Evolutionary conservation across 2,113 vertebrate species (phyloP).

Genomic region (Oreochromis tanganicae): DNA sequence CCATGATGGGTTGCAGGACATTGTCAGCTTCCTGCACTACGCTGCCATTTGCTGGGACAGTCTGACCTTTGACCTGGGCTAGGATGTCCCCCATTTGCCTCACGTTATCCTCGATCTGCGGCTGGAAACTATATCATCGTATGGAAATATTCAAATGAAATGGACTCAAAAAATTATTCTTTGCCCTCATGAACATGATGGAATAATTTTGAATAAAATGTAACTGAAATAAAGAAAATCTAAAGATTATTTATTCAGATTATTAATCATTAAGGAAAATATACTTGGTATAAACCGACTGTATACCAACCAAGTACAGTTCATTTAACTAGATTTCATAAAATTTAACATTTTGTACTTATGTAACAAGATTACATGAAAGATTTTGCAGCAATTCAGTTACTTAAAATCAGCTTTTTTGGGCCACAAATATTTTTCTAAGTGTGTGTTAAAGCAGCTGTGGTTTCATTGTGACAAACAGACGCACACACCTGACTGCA

Average conservation of each 20-base stretch:
- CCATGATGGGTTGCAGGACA: slow-evolving; percentile 95
- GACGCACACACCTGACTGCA: slow-evolving; percentile 82
- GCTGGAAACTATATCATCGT: slow-evolving; percentile 82
- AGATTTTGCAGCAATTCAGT: neutral
- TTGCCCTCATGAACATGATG: neutral
- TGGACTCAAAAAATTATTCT: neutral
- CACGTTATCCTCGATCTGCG: slow-evolving; percentile 91
- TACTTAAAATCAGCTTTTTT: neutral
- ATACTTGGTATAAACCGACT: neutral
- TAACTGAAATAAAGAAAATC: neutral
- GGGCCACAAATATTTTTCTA: neutral
- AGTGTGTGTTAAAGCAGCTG: neutral
- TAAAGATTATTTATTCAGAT: neutral
- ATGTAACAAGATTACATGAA: neutral
- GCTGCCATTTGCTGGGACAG: slow-evolving; percentile 89
- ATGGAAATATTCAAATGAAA: neutral
- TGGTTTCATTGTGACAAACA: neutral
- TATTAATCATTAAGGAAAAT: neutral
- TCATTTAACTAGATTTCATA: neutral
- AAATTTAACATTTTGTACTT: neutral
- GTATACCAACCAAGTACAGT: neutral
- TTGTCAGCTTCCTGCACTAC: slow-evolving; percentile 94
- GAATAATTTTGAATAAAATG: neutral
- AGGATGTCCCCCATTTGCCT: slow-evolving; percentile 96
- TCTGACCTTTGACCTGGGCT: slow-evolving; percentile 94